Base-by-base conservation (phyloP, 92 coral and sea anemone genomes). In the Chrysogorgia sp. region DNA sequence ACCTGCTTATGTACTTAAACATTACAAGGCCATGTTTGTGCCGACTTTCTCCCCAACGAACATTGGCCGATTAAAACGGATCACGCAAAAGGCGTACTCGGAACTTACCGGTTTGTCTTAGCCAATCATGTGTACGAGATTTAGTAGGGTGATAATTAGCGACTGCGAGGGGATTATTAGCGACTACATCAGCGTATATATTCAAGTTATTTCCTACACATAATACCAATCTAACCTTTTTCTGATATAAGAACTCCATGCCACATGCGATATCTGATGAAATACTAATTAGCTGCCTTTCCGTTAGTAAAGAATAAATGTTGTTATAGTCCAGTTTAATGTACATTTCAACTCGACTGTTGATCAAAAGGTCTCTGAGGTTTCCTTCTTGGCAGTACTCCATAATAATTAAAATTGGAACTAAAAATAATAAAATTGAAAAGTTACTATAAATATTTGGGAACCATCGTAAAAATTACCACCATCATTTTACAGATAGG, bases 311-410 rank as follows among this genome's bases (percentile, higher is more conserved):
- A 22, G 96, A 92, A 62, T 86, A 70, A 14, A 92, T 81, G 84
- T 92, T 92, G 1, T 63, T 69, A 64, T 92, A 92, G 7, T 64
- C 77, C 1, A 20, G 50, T 23, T 29, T 47, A 0, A 28, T 22
- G 28, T 32, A 47, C 21, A 52, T 45, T 2, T 83, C 55, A 7
- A 84, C 67, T 7, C 86, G 89, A 52, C 89, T 90, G 23, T 79
- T 75, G 20, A 28, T 40, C 20, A 92, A 82, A 24, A 88, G 30
- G 0, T 83, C 84, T 21, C 88, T 86, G n/a, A 92, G 82, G 20
- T 86, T 86, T 23, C 97, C 97, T 10, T 86, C 89, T 19, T 71
- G 67, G 22, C 91, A 90, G 55, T 82, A 81, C 82, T 92, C 97
- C 41, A 74, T 83, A 10, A 84, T 83, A 7, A 92, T 81, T 45